Evolutionary conservation across 1,140 invertebrate genomes (phyloP).

Genomic region (Drosophila pseudoananassae): DNA sequence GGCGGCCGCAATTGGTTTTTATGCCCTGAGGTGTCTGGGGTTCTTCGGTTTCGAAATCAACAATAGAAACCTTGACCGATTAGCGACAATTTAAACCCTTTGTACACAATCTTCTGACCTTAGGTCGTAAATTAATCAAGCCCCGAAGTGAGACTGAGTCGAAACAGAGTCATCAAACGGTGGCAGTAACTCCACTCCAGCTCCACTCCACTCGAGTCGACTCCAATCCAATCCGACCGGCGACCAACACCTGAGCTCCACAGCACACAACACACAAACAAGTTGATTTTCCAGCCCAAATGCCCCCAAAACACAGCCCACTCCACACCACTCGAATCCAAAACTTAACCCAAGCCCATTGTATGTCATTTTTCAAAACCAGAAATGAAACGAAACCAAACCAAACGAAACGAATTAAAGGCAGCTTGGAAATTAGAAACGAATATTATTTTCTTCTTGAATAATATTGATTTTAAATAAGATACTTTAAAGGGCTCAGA

Average conservation of each 20-base stretch:
- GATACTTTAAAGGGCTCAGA: background rate
- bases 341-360: constrained; percentile 58
- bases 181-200: constrained; percentile 41
- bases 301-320: constrained; percentile 50
- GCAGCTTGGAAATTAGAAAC: background rate
- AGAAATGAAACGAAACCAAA: constrained; percentile 53
- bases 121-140: constrained; percentile 79
- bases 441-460: background rate
- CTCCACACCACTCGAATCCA: constrained; percentile 19
- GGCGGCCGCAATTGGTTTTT: constrained; percentile 33
- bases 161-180: constrained; percentile 77
- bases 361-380: constrained; percentile 76
- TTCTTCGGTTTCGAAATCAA: constrained; percentile 12
- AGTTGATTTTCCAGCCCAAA: constrained; percentile 77
- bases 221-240: constrained; percentile 14
- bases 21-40: constrained; percentile 23
- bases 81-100: constrained; percentile 66
- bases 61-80: constrained; percentile 66
- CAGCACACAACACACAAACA: constrained; percentile 59
- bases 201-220: constrained; percentile 17
- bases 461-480: background rate
- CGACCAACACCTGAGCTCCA: constrained; percentile 65
- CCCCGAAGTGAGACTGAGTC: constrained; percentile 48
- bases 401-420: constrained; percentile 47
- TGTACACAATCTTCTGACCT: constrained; percentile 59